Base-by-base conservation (phyloP, 92 coral and sea anemone genomes). In the Umimayanthus kanabou region DNA sequence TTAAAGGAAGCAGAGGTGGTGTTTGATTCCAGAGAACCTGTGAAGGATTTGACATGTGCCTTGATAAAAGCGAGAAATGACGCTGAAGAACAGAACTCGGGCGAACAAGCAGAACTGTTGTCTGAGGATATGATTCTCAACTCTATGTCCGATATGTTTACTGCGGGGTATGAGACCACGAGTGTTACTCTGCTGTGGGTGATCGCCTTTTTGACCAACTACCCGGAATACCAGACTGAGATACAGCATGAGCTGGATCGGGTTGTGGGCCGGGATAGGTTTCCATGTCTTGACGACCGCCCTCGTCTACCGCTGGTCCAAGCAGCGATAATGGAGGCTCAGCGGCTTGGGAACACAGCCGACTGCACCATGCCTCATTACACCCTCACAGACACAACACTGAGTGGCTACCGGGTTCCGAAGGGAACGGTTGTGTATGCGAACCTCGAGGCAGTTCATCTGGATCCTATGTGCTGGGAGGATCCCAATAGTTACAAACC, bases 121-220 rank as follows among this genome's bases (percentile, higher is more conserved):
- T 82, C 90, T 14, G 94, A 89, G n/a, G 92, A 89, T 65, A 81
- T 70, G 85, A 29, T 92, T 49, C 45, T 92, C 20, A 84, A 85
- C 40, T 86, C 90, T 28, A 16, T 89, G 73, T 25, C 30, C 8
- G 92, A 92, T 47, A 92, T 88, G 90, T 89, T 92, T 47, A 76
- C 85, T 47, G 94, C 94, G 11, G 94, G 92, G 2, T 92, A 89
- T 53, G 94, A 92, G 75, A 92, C 92, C 55, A 92, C 92, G 11
- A 88, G 86, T 33, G 77, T 92, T 6, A 92, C 94, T 1, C 77
- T 89, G 42, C 88, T 70, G 4, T 92, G 94, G 92, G 88, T 92
- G 55, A 92, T 92, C 58, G 87, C 88, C 2, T 92, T 85, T 82
- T 73, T 92, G 64, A 90, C 89, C 55, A 81, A 92, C 42, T 16